Conservation (phyloP, 2,888 invertebrate genomes). For the Hylaea fasciaria region DNA sequence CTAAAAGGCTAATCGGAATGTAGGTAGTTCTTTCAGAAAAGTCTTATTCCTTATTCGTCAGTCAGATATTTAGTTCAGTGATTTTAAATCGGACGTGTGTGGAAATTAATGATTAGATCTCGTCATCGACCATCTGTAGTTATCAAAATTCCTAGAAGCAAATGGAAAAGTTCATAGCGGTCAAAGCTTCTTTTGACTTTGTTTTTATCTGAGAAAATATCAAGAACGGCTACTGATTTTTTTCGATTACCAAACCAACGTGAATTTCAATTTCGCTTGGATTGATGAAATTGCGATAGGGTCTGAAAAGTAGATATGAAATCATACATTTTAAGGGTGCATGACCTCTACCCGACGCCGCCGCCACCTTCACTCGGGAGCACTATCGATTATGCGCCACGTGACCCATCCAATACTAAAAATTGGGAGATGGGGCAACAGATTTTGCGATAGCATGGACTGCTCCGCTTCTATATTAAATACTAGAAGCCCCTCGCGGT, state of each 20-base stretch:
- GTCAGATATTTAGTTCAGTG: conserved; percentile 9
- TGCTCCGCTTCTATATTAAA: too few relatives aligned
- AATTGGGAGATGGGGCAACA: conserved; percentile 6
- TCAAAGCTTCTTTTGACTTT: too few relatives aligned
- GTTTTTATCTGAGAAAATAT: too few relatives aligned
- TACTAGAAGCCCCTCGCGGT: too few relatives aligned
- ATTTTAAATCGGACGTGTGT: conserved; percentile 7
- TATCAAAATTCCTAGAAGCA: neutral
- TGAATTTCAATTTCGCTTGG: neutral
- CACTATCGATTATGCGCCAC: conserved; percentile 23
- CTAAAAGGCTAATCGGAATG: conserved; percentile 27
- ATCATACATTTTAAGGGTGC: conserved; percentile 6
- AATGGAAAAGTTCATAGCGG: too few relatives aligned
- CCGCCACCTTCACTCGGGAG: conserved; percentile 16
- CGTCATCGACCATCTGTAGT: neutral
- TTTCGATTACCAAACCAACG: too few relatives aligned
- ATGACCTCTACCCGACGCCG: conserved; percentile 18
- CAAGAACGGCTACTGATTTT: too few relatives aligned
- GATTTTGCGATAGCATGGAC: conserved; percentile 19
- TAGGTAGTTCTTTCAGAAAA: conserved; percentile 29
- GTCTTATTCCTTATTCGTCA: conserved; percentile 26
- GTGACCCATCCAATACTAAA: conserved; percentile 10
- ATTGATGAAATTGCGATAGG: neutral
- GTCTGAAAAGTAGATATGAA: neutral
- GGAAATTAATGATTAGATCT: conserved; percentile 12